phyloP scores from a whole-genome alignment of 2,797 vertebrate genomes.

The Squalus acanthias region DNA sequence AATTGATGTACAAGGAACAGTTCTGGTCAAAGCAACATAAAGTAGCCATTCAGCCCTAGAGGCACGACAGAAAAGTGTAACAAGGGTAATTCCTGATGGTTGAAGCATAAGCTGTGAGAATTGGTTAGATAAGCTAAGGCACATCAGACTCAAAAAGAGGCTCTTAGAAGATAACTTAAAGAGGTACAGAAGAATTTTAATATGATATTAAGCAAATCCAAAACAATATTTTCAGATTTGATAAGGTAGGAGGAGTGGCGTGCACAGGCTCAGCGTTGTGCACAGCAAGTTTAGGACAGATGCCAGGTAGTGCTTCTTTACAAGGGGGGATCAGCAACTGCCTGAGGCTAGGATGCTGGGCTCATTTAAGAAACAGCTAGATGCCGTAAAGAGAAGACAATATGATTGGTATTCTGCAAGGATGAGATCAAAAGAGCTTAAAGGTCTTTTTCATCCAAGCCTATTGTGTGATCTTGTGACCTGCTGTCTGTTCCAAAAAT shows the following conservation, averaged over 20 bases:
- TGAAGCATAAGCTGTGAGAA: background rate
- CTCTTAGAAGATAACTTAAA: background rate
- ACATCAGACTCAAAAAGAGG: background rate
- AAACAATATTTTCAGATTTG: background rate
- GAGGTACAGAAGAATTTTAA: background rate
- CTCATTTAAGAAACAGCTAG: background rate
- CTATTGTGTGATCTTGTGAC: background rate
- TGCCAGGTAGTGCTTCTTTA: background rate
- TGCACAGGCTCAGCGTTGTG: background rate
- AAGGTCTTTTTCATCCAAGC: background rate
- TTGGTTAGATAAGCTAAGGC: background rate
- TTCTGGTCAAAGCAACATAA: no score
- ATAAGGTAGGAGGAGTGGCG: background rate
- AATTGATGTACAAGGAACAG: no score
- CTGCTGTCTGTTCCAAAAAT: background rate
- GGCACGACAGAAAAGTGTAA: no score
- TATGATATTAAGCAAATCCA: background rate
- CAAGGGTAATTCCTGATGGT: background rate
- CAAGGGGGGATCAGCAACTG: background rate
- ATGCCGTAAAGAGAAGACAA: background rate
- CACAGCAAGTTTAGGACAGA: background rate
- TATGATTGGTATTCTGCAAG: background rate
- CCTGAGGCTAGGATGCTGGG: background rate
- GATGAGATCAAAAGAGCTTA: background rate
- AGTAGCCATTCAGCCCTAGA: no score